A percentile compares a stretch with the other conserved stretches of the same genome.
phyloP scores from a whole-genome alignment of 2,113 vertebrate species.

The Rhegmatorhina hoffmannsi region DNA sequence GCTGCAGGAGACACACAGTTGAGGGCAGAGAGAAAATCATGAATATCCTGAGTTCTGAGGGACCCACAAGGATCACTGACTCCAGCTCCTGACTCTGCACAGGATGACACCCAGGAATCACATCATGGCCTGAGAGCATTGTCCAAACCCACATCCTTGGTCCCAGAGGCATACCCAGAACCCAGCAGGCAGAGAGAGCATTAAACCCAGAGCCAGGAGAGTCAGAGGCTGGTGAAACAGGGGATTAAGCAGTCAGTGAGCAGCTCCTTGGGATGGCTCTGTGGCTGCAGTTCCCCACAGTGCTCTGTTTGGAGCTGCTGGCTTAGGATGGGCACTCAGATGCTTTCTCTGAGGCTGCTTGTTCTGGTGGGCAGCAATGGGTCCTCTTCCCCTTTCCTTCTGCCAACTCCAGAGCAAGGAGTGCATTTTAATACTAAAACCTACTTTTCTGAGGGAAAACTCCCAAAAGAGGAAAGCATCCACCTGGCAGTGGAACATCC shows the following conservation, averaged over 20 bases:
- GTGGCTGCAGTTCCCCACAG: fast-evolving
- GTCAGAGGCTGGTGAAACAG: neutral
- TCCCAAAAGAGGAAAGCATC: neutral
- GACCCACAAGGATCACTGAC: neutral
- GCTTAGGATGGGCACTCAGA: neutral
- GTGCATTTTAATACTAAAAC: neutral
- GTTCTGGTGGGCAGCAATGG: fast-evolving
- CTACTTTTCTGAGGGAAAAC: neutral
- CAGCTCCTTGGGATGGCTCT: neutral
- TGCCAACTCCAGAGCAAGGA: neutral
- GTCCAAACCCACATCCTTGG: neutral
- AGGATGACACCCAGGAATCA: neutral
- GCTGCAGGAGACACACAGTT: neutral
- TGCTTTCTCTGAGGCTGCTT: neutral
- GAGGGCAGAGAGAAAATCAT: neutral
- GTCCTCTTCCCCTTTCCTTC: fast-evolving
- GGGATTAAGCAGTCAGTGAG: neutral
- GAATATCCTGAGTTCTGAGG: neutral
- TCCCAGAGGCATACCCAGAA: neutral
- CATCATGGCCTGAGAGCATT: fast-evolving
- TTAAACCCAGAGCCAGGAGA: neutral
- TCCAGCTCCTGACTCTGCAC: neutral
- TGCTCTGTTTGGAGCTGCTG: fast-evolving
- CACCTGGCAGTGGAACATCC: neutral
- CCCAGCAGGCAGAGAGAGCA: neutral